Evolutionary conservation across 1,140 invertebrate genomes (phyloP), one percentile per base, ranked within the genome.

Genomic region (Polypedilum pembai): DNA sequence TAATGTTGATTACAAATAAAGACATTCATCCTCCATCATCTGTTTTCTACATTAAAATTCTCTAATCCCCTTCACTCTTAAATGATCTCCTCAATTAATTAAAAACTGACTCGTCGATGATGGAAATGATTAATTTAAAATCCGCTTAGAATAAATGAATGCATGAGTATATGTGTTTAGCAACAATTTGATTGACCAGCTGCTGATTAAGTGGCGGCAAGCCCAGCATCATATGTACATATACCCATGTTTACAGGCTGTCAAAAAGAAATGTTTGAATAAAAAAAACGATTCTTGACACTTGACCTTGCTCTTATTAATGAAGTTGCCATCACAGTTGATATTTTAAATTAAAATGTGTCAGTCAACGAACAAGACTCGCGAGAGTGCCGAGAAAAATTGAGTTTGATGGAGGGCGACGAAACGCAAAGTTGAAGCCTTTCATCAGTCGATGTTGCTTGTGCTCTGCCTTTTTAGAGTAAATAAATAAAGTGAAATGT

Each of bases 181-280:
- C 24, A 33, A 33, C 24, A 5, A 33, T 33, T 33, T 56, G 45
- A 56, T 56, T 56, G 45, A 56, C 45, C 45, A 15, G 45, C 45
- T 56, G 45, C 45, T 56, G 45, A 56, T 56, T 56, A 56, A 56
- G 45, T 56, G 45, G 45, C 45, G 45, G 45, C 45, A 56, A 56
- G 45, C 24, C 24, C 12, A 56, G 45, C n/a, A n/a, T 56, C 45
- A n/a, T 56, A 12, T 56, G 12, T n/a, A 56, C 7, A n/a, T 56
- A n/a, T n/a, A 56, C 45, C 45, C 45, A 56, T 56, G 45, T 56
- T 56, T 56, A 15, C n/a, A n/a, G n/a, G 10, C 45, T 56, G 45
- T 56, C 45, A 56, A n/a, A 56, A 56, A 56, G 45, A 56, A 56
- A 56, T 56, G 45, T 12, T 56, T 15, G 12, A 56, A 4, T n/a